Conservation (phyloP, 2,797 vertebrate genomes). For the Galagoides demidoff region DNA sequence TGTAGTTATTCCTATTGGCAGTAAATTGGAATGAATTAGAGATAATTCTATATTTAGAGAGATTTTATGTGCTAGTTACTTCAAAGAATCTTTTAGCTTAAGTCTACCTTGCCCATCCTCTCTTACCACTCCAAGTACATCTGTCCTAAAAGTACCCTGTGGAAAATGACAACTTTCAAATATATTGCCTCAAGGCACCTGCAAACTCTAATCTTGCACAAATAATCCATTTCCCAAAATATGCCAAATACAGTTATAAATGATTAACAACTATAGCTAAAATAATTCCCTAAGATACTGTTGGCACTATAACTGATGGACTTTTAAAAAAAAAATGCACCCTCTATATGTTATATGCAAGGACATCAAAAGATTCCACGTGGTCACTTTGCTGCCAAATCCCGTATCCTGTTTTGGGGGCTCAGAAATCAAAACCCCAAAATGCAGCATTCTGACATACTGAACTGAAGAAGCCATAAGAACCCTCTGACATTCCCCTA, state of each 20-base stretch:
- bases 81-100: not conserved
- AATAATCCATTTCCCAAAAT: conserved; percentile 41
- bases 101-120: not conserved
- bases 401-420: not conserved
- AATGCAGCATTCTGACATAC: not conserved
- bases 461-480: not conserved
- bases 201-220: not conserved
- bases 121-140: not conserved
- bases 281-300: not conserved
- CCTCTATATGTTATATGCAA: not conserved
- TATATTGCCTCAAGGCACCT: not conserved
- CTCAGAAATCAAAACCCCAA: not conserved
- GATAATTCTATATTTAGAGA: not conserved
- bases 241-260: not conserved
- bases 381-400: not conserved
- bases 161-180: not conserved
- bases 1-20: not conserved
- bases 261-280: not conserved
- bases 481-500: not conserved
- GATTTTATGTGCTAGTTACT: not conserved
- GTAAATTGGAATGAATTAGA: not conserved
- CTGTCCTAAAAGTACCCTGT: not conserved
- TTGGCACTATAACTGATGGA: not conserved
- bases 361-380: not conserved
- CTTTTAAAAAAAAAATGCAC: not conserved